Conservation (phyloP, 2,797 vertebrate species). For the Tarsius wallacei region DNA sequence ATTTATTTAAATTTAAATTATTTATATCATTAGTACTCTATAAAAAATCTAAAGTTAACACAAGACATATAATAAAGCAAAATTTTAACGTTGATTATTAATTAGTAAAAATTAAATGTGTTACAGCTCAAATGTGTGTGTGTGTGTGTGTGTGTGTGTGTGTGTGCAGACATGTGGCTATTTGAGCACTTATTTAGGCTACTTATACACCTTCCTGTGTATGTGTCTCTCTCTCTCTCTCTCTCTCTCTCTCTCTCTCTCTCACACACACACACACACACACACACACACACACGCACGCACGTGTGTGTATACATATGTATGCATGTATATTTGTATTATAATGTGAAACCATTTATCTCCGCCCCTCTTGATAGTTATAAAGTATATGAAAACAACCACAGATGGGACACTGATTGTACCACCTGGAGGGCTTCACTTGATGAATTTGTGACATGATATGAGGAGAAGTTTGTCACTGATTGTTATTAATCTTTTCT, state of each 20-base stretch:
- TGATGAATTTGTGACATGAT: slow-evolving; percentile 76
- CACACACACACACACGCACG: background rate
- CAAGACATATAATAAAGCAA: background rate
- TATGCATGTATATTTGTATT: background rate
- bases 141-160: no score
- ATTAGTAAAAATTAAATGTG: background rate
- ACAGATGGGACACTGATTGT: slow-evolving; percentile 69
- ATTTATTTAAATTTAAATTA: slow-evolving; percentile 18
- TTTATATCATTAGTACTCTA: background rate
- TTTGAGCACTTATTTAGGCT: background rate
- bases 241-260: background rate
- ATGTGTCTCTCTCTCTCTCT: background rate
- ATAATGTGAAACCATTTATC: background rate
- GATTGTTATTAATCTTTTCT: slow-evolving; percentile 63
- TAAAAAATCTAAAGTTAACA: background rate
- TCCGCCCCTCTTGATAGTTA: slow-evolving; percentile 37
- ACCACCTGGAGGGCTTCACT: slow-evolving; percentile 68
- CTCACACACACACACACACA: background rate
- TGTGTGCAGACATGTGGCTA: background rate
- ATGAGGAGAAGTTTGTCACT: slow-evolving; percentile 70
- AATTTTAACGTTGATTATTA: slow-evolving; percentile 22
- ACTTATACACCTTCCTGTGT: background rate
- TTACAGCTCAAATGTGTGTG: background rate
- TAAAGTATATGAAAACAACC: slow-evolving; percentile 60
- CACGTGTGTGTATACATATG: background rate